Percentiles rank a stretch among this genome's conserved stretches.
Evolutionary conservation across 2,113 vertebrate species (phyloP).

Genomic region (Pelecanoides urinatrix): DNA sequence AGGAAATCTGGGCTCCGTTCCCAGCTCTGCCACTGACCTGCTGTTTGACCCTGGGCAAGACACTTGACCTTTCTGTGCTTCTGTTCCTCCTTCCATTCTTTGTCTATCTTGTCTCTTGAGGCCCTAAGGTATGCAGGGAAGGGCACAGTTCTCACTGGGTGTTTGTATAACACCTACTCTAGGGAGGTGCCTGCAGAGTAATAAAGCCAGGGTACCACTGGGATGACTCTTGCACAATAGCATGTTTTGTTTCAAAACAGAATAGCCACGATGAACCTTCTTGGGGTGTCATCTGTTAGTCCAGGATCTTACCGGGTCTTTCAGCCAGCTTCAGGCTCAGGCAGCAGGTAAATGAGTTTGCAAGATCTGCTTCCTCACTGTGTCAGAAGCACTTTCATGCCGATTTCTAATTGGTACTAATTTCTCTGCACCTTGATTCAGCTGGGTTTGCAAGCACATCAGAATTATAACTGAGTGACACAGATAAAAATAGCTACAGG

Average conservation of each 20-base stretch:
- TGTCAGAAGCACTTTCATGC: not conserved
- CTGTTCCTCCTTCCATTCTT: constrained; percentile 51
- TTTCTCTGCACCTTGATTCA: not conserved
- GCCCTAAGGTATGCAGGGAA: not conserved
- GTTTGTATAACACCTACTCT: constrained; percentile 32
- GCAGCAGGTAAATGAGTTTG: not conserved
- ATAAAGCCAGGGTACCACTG: not conserved
- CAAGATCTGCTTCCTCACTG: not conserved
- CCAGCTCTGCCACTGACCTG: constrained; percentile 59
- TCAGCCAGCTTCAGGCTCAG: not conserved
- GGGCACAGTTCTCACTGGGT: not conserved
- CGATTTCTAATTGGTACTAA: not conserved
- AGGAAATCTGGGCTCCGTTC: constrained; percentile 22
- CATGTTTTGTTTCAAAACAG: not conserved
- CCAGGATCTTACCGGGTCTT: not conserved
- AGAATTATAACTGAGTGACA: not conserved
- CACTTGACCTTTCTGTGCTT: constrained; percentile 55
- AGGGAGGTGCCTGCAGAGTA: not conserved
- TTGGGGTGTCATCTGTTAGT: not conserved
- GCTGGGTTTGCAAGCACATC: not conserved
- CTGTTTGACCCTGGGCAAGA: constrained; percentile 52
- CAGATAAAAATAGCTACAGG: not conserved
- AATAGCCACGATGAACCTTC: not conserved
- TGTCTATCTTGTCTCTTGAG: constrained; percentile 48
- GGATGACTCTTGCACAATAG: not conserved